A percentile compares a stretch with the other conserved stretches of the same genome.
phyloP scores from a whole-genome alignment of 2,888 invertebrate genomes.

The Spicauda simplicius region DNA sequence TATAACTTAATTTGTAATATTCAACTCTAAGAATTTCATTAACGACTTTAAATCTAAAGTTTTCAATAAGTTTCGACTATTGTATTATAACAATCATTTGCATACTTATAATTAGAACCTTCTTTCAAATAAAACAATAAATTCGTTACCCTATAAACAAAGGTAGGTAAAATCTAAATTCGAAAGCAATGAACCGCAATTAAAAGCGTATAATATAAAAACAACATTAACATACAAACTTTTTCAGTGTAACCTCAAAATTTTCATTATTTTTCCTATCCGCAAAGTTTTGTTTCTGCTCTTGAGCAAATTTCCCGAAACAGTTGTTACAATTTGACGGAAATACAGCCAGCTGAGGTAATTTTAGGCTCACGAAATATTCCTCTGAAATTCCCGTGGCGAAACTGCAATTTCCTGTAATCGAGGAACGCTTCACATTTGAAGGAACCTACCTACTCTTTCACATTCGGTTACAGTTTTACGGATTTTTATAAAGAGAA shows the following conservation, averaged over 20 bases:
- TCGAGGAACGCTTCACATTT: conserved; percentile 13
- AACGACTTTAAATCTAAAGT: too few species aligned
- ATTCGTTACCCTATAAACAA: too few species aligned
- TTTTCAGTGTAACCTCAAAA: background rate
- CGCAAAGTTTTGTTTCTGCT: background rate
- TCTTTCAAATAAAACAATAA: too few species aligned
- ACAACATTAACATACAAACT: background rate
- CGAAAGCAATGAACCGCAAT: too few species aligned
- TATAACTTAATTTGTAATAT: too few species aligned
- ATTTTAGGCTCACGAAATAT: conserved; percentile 29
- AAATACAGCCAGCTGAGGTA: conserved; percentile 18
- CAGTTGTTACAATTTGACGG: conserved; percentile 14
- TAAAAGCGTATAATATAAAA: background rate
- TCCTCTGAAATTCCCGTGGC: conserved; percentile 27
- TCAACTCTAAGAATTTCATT: too few species aligned
- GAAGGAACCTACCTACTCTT: background rate
- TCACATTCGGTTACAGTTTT: conserved; percentile 4
- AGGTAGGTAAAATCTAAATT: too few species aligned
- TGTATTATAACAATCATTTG: too few species aligned
- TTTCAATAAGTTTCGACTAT: too few species aligned
- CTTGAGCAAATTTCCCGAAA: conserved; percentile 20
- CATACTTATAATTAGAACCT: too few species aligned
- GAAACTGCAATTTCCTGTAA: conserved; percentile 34
- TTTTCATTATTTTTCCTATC: background rate
- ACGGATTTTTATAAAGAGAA: background rate